Percentiles rank a stretch among this genome's conserved stretches.
phyloP scores from a whole-genome alignment of 2,888 invertebrate species.

The Spodoptera exigua region DNA sequence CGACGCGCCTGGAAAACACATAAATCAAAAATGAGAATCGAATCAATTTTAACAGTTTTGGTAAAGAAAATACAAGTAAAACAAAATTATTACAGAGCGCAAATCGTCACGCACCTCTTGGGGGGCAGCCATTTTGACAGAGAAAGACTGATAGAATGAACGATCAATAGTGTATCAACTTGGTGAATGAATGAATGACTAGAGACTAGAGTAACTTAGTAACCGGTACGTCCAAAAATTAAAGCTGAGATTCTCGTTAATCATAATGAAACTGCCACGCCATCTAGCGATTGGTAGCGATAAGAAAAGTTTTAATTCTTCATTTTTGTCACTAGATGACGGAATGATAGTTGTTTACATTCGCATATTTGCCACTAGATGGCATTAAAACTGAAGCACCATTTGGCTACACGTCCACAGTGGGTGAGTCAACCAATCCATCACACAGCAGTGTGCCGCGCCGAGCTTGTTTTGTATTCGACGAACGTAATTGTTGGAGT shows the following conservation, averaged over 20 bases:
- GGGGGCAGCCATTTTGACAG: slow-evolving; percentile 88
- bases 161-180: slow-evolving; percentile 15
- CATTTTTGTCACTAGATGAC: slow-evolving; percentile 53
- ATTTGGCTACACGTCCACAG: background rate
- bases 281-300: slow-evolving; percentile 61
- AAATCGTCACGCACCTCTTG: slow-evolving; percentile 82
- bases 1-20: slow-evolving; percentile 92
- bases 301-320: background rate
- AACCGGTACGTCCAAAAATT: slow-evolving; percentile 36
- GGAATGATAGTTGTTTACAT: slow-evolving; percentile 13
- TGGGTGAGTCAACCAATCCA: slow-evolving; percentile 57
- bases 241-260: slow-evolving; percentile 34
- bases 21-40: slow-evolving; percentile 53
- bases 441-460: slow-evolving; percentile 43
- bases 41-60: slow-evolving; percentile 40
- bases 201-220: slow-evolving; percentile 4
- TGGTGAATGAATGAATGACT: slow-evolving; percentile 48
- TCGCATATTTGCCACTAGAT: slow-evolving; percentile 61
- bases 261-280: slow-evolving; percentile 13
- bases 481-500: slow-evolving; percentile 76
- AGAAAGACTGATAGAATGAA: slow-evolving; percentile 75
- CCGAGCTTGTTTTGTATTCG: slow-evolving; percentile 80
- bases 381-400: slow-evolving; percentile 47
- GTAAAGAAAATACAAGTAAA: slow-evolving; percentile 42
- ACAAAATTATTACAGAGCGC: slow-evolving; percentile 55